Evolutionary conservation across 2,888 invertebrate species (phyloP).

Genomic region (Drosophila yooni): DNA sequence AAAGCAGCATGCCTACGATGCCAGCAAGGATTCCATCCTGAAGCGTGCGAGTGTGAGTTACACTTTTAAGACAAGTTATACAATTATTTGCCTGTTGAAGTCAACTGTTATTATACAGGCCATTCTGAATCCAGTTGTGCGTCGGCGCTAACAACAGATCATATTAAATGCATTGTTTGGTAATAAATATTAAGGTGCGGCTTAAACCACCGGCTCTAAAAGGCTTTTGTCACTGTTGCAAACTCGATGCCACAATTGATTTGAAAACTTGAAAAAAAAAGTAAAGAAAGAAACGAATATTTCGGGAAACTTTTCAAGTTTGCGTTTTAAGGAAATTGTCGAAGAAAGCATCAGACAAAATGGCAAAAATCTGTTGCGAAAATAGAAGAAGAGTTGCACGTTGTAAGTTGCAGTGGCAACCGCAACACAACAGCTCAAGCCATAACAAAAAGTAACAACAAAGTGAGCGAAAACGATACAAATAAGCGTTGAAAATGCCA

Average conservation of each 20-base stretch:
- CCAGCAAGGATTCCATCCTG: conserved; percentile 62
- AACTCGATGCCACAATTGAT: conserved; percentile 59
- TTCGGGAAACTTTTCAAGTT: conserved; percentile 68
- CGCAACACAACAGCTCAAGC: conserved; percentile 51
- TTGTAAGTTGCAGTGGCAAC: conserved; percentile 57
- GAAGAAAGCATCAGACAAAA: conserved; percentile 40
- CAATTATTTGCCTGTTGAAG: background rate
- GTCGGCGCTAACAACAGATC: conserved; percentile 26
- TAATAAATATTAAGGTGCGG: conserved; percentile 40
- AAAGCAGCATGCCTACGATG: conserved; percentile 62
- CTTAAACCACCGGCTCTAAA: conserved; percentile 34
- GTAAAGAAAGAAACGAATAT: conserved; percentile 40
- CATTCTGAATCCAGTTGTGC: conserved; percentile 43
- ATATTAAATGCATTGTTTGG: conserved; percentile 26
- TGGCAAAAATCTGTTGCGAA: conserved; percentile 47
- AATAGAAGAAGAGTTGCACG: conserved; percentile 45
- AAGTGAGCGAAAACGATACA: conserved; percentile 76
- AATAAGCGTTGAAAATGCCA: conserved; percentile 77
- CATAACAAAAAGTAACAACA: conserved; percentile 66
- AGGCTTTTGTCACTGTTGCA: conserved; percentile 49
- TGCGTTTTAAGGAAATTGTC: conserved; percentile 74
- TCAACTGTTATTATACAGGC: conserved; percentile 31
- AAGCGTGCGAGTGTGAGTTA: conserved; percentile 59
- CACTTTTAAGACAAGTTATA: background rate
- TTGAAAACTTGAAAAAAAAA: conserved; percentile 50